Base-by-base conservation (phyloP, 2,113 vertebrate genomes). In the Ciconia maguari region DNA sequence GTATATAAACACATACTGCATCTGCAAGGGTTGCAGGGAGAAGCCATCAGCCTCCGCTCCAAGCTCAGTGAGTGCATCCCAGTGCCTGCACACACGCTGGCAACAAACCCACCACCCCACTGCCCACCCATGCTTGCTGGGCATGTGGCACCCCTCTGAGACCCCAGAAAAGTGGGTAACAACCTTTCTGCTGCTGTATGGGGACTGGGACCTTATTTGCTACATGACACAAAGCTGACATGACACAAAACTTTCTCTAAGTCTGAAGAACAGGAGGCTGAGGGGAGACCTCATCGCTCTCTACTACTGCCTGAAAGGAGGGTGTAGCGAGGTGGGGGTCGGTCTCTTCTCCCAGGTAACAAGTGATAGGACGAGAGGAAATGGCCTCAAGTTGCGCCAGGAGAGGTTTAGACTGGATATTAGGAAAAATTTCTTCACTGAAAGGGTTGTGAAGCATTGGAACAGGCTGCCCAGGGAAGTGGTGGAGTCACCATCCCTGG, bases 1-100 rank as follows among this genome's bases (percentile, higher is more conserved):
- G 98, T 99, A 99, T 92, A 99, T 99, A 97, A 99, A 99, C 81
- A 99, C 99, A 16, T 99, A 99, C 97, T 99, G 99, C 99, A 99
- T 99, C 99, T 99, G 98, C 49, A 93, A 82, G 62, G 72, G 78
- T 42, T 3, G 69, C 16, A 48, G 42, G 41, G 76, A 92, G 68
- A 34, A 52, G 64, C 21, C 20, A 3, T 74, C 27, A 62, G 77
- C 17, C 49, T 70, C 65, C 2, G 9, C 25, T 65, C 38, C 52
- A 27, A 0, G 11, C 52, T 64, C 62, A 42, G 18, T 0, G 6
- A 74, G 54, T 0, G 1, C 48, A 32, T 27, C 38, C 27, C 0
- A 0, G 18, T 51, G 49, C 13, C 38, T 1, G 3, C 1, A 1
- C 16, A 14, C 7, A 10, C 0, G 27, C 22, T 72, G 77, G 32